A percentile compares a stretch with the other conserved stretches of the same genome.
phyloP scores from a whole-genome alignment of 2,797 vertebrate genomes.

The Rhinatrema bivittatum region DNA sequence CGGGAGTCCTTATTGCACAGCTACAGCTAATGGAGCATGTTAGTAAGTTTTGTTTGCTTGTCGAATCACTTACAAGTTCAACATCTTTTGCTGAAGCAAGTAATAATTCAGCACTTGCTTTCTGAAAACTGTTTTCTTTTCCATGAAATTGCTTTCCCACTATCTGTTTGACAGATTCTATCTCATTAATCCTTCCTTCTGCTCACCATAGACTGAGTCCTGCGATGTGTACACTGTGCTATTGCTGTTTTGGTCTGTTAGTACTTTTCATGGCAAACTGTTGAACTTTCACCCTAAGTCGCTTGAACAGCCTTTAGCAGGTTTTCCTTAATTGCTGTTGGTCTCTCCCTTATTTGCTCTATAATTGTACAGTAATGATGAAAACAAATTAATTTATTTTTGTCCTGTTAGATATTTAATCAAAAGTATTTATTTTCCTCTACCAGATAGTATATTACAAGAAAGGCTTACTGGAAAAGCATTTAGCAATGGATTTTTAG shows the following conservation, averaged over 20 bases:
- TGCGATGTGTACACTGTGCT: constrained; percentile 49
- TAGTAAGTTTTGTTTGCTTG: constrained; percentile 17
- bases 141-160: constrained; percentile 37
- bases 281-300: no score
- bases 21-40: constrained; percentile 31
- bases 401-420: no score
- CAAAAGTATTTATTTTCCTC: no score
- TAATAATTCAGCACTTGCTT: constrained; percentile 45
- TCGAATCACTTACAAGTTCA: constrained; percentile 32
- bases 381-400: no score
- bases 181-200: constrained; percentile 45
- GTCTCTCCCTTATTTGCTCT: no score
- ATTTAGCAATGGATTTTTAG: no score
- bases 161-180: constrained; percentile 47
- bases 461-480: no score
- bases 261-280: no score
- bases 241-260: constrained; percentile 53
- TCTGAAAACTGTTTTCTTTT: constrained; percentile 56
- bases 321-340: no score
- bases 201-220: constrained; percentile 42
- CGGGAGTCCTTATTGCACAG: constrained; percentile 39
- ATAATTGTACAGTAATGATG: no score
- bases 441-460: no score
- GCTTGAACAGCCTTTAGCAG: no score
- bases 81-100: constrained; percentile 51